Evolutionary conservation across 37 sponge, comb jelly and placozoan species (phyloP).

Genomic region (Mnemiopsis leidyi): DNA sequence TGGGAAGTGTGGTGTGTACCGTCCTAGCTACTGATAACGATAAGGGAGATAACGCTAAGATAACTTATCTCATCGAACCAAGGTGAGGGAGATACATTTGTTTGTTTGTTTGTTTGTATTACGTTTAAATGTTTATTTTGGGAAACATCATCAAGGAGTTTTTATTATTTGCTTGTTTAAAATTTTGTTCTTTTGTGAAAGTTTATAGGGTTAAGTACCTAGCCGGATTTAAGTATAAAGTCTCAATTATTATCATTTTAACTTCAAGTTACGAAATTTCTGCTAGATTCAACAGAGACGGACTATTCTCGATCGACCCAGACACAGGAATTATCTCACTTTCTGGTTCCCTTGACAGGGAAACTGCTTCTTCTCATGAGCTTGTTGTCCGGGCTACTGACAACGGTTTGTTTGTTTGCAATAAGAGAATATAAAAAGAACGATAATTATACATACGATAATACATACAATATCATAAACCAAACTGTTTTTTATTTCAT

Average conservation of each 20-base stretch:
- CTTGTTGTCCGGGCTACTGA: conserved; percentile 55
- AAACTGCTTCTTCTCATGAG: conserved; percentile 13
- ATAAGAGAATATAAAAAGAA: too few species aligned
- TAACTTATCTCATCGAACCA: conserved; percentile 30
- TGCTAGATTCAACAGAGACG: conserved; percentile 35
- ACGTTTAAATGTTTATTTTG: too few species aligned
- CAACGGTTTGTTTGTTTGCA: not conserved
- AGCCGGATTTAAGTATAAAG: too few species aligned
- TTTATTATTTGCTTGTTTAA: too few species aligned
- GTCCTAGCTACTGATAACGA: conserved; percentile 48
- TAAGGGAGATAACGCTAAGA: conserved; percentile 10
- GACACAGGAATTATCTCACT: conserved; percentile 27
- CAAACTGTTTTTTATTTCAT: too few species aligned
- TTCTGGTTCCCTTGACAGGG: conserved; percentile 28
- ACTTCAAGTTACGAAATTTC: too few species aligned
- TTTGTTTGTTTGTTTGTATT: too few species aligned
- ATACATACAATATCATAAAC: not conserved
- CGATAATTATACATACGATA: too few species aligned
- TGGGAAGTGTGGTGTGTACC: conserved; percentile 30
- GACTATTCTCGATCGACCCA: conserved; percentile 36
- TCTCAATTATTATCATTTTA: too few species aligned
- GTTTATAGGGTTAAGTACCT: too few species aligned
- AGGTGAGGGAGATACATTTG: not conserved
- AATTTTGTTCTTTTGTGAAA: too few species aligned
- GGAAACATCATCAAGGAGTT: too few species aligned